phyloP scores from a whole-genome alignment of 2,113 vertebrate genomes.

The Proterorhinus semilunaris region DNA sequence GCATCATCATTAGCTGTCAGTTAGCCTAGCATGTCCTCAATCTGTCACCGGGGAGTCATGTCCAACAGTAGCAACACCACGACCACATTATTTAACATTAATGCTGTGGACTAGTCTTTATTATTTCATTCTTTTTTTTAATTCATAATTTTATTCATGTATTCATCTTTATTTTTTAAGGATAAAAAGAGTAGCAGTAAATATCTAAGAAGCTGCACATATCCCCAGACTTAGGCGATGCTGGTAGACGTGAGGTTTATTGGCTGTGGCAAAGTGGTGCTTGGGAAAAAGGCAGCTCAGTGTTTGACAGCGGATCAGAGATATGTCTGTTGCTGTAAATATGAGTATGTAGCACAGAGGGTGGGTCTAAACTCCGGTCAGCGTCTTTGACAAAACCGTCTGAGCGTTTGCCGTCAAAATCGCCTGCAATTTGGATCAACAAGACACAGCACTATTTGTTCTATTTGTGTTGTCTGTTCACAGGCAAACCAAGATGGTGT shows the following conservation, averaged over 20 bases:
- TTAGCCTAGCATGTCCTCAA: conserved; percentile 35
- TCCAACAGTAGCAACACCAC: conserved; percentile 17
- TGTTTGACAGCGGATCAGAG: not conserved
- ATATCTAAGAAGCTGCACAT: too few relatives aligned
- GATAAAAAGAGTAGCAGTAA: not conserved
- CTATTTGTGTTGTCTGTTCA: not conserved
- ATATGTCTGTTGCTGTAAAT: not conserved
- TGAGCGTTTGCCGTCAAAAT: not conserved
- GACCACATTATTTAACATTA: not conserved
- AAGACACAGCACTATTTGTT: not conserved
- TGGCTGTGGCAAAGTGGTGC: not conserved
- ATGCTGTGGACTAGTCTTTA: not conserved
- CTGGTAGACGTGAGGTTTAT: not conserved
- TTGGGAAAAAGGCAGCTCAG: not conserved
- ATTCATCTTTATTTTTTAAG: too few relatives aligned
- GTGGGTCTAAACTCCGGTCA: not conserved
- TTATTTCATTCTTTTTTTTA: too few relatives aligned
- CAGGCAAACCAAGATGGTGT: too few relatives aligned
- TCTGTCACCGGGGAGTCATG: conserved; percentile 39
- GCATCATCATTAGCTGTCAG: conserved; percentile 51
- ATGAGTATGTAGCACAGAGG: not conserved
- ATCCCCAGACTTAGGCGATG: too few relatives aligned
- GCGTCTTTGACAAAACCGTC: not conserved
- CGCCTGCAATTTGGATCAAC: not conserved
- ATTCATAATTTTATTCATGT: too few relatives aligned